Conservation (phyloP, 2,797 vertebrate species). For the Ceyx erithaca region DNA sequence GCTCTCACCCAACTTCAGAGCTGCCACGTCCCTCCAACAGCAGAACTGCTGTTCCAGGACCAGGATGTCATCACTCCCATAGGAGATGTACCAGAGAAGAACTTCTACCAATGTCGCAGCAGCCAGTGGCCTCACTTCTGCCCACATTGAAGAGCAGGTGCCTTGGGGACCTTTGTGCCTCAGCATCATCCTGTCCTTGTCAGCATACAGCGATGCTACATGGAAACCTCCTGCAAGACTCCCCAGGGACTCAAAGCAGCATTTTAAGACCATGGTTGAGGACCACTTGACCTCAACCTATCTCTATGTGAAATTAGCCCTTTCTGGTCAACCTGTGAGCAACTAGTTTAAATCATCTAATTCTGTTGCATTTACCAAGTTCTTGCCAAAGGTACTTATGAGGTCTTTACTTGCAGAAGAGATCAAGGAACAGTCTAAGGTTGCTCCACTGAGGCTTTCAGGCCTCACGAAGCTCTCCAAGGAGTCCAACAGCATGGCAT, state of each 20-base stretch:
- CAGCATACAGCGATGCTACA: not conserved
- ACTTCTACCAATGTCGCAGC: not conserved
- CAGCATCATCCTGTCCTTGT: not conserved
- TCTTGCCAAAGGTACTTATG: not conserved
- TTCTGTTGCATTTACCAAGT: not conserved
- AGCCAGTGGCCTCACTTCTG: not conserved
- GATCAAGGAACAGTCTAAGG: not conserved
- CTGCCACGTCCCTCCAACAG: not conserved
- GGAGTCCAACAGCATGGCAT: not conserved
- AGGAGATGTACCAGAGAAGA: not conserved
- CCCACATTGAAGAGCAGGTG: not conserved
- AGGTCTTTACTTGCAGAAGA: not conserved
- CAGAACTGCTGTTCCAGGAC: not conserved
- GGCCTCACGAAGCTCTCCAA: not conserved
- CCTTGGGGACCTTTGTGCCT: not conserved
- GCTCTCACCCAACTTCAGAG: not conserved
- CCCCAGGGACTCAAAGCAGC: not conserved
- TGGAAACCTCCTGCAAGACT: not conserved
- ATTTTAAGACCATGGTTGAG: not conserved
- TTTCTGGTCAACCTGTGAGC: not conserved
- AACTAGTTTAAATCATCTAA: not conserved
- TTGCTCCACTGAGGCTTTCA: not conserved
- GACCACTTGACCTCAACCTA: not conserved
- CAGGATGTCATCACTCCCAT: rapidly evolving
- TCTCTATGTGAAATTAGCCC: not conserved